A percentile compares a stretch with the other conserved stretches of the same genome.
These are phyloP conservation scores for Ancistrus triradiatus DNA, from an alignment of 2,113 vertebrate species.

Conservation along the genomic window DNA sequence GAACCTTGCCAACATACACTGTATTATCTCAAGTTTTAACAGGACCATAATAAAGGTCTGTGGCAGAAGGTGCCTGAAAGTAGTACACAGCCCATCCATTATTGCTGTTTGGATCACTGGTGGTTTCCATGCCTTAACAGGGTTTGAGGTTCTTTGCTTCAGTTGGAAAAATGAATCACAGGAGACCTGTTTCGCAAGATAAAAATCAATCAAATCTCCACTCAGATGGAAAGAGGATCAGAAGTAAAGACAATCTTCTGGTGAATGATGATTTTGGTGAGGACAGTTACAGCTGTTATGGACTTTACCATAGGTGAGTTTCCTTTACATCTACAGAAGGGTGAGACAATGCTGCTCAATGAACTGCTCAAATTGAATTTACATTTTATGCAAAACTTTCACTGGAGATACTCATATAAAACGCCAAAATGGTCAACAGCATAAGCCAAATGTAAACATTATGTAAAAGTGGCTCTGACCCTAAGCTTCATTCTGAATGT, in stretches of 20 bases:
- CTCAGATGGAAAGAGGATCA: conserved; percentile 46
- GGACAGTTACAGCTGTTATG: conserved; percentile 56
- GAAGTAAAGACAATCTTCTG: conserved; percentile 64
- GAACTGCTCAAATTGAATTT: no score
- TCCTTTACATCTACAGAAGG: no score
- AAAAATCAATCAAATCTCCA: conserved; percentile 39
- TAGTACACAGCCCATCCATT: conserved; percentile 27
- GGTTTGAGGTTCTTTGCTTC: conserved; percentile 14
- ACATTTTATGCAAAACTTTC: no score
- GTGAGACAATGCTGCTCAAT: no score
- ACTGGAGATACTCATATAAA: no score
- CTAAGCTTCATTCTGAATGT: no score
- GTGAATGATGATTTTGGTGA: conserved; percentile 60
- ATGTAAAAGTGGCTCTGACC: no score
- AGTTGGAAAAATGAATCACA: conserved; percentile 62
- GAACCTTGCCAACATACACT: conserved; percentile 33
- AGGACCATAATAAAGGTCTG: conserved; percentile 28
- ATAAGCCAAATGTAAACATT: no score
- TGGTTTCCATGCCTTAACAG: conserved; percentile 1
- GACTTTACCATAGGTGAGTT: conserved; percentile 61
- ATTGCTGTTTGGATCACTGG: conserved; percentile 41
- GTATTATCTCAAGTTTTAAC: conserved; percentile 40
- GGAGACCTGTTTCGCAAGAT: conserved; percentile 29
- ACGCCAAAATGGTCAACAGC: no score
- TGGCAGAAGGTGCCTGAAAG: conserved; percentile 35